Evolutionary conservation across 2,888 invertebrate genomes (phyloP).

Genomic region (Orthosia gothica): DNA sequence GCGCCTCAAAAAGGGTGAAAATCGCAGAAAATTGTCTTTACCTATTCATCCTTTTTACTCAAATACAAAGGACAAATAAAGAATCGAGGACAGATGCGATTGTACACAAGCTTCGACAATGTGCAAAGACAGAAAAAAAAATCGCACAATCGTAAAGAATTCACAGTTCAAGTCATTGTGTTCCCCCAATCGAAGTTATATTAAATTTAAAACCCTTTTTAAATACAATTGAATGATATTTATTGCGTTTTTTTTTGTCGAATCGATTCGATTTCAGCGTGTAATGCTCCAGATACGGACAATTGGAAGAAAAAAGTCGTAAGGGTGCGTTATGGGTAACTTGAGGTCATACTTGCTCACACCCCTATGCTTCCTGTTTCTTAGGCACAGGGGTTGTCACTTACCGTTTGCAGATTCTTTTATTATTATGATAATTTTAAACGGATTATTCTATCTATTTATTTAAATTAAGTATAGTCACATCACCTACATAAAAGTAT

Average conservation of each 20-base stretch:
- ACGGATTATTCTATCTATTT: background rate
- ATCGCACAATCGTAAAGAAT: slow-evolving; percentile 76
- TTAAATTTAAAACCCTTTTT: slow-evolving; percentile 90
- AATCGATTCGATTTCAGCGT: slow-evolving; percentile 81
- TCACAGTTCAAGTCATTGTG: slow-evolving; percentile 79
- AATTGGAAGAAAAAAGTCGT: slow-evolving; percentile 77
- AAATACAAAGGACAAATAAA: slow-evolving; percentile 62
- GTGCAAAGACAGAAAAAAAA: slow-evolving; percentile 69
- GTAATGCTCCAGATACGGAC: slow-evolving; percentile 87
- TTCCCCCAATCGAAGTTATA: slow-evolving; percentile 86
- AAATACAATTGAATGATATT: slow-evolving; percentile 90
- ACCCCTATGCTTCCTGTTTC: slow-evolving; percentile 90
- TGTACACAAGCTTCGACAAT: slow-evolving; percentile 57
- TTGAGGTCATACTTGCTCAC: slow-evolving; percentile 90
- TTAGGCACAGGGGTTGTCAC: slow-evolving; percentile 82
- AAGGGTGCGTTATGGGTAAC: slow-evolving; percentile 88
- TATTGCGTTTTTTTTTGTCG: slow-evolving; percentile 87
- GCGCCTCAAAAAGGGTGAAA: slow-evolving; percentile 49
- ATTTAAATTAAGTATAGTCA: too few species aligned
- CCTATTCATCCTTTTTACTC: slow-evolving; percentile 42
- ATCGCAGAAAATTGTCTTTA: slow-evolving; percentile 63
- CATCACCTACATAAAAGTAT: too few species aligned
- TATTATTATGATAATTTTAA: background rate
- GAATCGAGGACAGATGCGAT: slow-evolving; percentile 76
- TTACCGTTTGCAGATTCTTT: background rate